A percentile compares a stretch with the other conserved stretches of the same genome.
Conservation (phyloP, 2,888 invertebrate genomes). For the Agrotis segetum region DNA sequence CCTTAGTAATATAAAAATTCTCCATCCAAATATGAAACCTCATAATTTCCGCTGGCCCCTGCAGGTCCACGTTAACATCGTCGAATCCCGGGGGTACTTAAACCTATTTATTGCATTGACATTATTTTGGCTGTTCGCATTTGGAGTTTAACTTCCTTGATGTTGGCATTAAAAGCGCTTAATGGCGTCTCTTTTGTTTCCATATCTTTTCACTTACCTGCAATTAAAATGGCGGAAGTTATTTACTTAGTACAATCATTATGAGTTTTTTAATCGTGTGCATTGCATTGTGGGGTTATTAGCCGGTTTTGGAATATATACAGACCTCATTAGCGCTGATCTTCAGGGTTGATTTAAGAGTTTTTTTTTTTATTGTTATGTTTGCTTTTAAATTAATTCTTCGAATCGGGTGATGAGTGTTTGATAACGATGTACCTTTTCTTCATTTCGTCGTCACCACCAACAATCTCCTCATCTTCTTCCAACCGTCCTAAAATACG, state of each 20-base stretch:
- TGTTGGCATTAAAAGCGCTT: no score
- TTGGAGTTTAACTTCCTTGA: no score
- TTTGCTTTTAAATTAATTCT: no score
- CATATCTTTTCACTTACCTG: conserved; percentile 69
- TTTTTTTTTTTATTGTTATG: no score
- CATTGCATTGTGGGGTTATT: conserved; percentile 9
- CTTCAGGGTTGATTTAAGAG: not conserved
- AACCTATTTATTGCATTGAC: conserved; percentile 78
- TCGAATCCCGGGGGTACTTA: conserved; percentile 64
- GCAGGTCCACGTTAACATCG: conserved; percentile 66
- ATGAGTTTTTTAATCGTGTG: conserved; percentile 3
- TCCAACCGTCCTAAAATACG: no score
- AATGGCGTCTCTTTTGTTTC: conserved; percentile 76
- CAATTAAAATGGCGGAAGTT: conserved; percentile 59
- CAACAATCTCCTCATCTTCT: no score
- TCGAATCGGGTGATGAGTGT: no score
- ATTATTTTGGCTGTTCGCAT: no score
- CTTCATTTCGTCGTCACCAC: no score
- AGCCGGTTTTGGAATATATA: not conserved
- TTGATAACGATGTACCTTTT: no score
- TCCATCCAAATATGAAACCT: not conserved
- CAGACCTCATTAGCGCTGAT: not conserved
- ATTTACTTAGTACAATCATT: conserved; percentile 32
- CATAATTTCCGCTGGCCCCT: not conserved
- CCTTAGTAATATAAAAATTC: not conserved